Evolutionary conservation across 2,113 vertebrate genomes (phyloP), one percentile per base, ranked within the genome.

Genomic region (Lasiurus cinereus): DNA sequence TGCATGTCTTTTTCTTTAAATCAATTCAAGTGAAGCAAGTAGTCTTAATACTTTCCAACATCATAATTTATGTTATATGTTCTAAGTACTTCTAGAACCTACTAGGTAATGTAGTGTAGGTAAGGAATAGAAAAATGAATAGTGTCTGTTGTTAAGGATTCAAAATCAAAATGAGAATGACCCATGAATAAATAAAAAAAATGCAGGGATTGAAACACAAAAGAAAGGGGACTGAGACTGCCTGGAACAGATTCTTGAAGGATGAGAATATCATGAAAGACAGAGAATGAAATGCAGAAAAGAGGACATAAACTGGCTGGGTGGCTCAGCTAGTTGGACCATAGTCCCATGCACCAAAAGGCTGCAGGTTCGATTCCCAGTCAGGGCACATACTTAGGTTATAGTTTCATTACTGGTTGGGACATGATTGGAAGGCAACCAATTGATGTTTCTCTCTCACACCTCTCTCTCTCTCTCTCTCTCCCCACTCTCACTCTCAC

Each of bases 201-300:
- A 48, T n/a, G 6, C 27, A 85, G 15, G 31, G n/a, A 29, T 31
- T 22, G 5, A 83, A 80, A 87, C 27, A 50, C 22, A 50, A 14
- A 66, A 72, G 33, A 70, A 33, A 74, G n/a, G n/a, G 2, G 12
- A 15, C 19, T 48, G 29, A 52, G 24, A 8, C 15, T 12, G 3
- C 2, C n/a, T 79, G 15, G 6, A 22, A 21, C 0, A 66, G 18
- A 29, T 22, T 29, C n/a, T 59, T 78, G 5, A 86, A 83, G 48
- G 33, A 46, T 52, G 9, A 89, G 21, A 72, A 6, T 31, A 77
- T 77, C 89, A 48, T 64, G 46, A 74, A 95, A 83, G 39, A 48
- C 14, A 86, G 74, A 48, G 39, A 91, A 67, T 10, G 24, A 9
- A n/a, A 88, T 82, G 69, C 64, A 62, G 29, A 43, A 76, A 80